phyloP scores from a whole-genome alignment of 2,888 invertebrate species.

The Stegophylla sp. region DNA sequence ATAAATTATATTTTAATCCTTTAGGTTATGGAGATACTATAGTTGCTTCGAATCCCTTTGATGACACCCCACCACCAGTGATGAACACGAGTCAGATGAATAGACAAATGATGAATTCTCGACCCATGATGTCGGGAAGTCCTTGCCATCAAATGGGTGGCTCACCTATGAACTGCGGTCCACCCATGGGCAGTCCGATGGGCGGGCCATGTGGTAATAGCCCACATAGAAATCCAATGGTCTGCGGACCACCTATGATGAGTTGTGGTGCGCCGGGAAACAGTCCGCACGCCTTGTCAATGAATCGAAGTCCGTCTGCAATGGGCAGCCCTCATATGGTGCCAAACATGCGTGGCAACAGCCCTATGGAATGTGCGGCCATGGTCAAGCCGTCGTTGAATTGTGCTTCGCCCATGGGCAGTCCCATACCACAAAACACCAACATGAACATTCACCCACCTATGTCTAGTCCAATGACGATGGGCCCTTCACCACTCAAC shows the following conservation, averaged over 20 bases:
- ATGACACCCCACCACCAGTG: conserved; percentile 74
- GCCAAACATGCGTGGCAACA: conserved; percentile 65
- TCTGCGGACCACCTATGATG: conserved; percentile 72
- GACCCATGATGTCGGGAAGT: conserved; percentile 64
- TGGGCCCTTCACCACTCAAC: conserved; percentile 65
- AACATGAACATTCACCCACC: conserved; percentile 68
- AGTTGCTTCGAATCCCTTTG: conserved; percentile 92
- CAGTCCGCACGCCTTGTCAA: conserved; percentile 64
- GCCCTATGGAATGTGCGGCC: conserved; percentile 65
- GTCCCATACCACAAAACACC: conserved; percentile 71
- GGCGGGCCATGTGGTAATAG: conserved; percentile 60
- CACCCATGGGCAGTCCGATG: conserved; percentile 73
- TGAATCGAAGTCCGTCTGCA: conserved; percentile 62
- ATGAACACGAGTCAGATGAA: conserved; percentile 66
- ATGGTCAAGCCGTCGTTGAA: conserved; percentile 57
- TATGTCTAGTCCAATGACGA: conserved; percentile 70
- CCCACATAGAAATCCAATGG: conserved; percentile 62
- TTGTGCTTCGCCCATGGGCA: conserved; percentile 75
- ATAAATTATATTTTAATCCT: background rate
- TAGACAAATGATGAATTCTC: conserved; percentile 61
- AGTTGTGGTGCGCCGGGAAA: conserved; percentile 69
- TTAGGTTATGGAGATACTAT: conserved; percentile 87
- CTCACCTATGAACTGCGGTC: conserved; percentile 67
- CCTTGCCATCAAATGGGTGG: conserved; percentile 71
- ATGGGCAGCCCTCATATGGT: conserved; percentile 63